Conservation (phyloP, 2,113 vertebrate species). For the Perccottus glenii region DNA sequence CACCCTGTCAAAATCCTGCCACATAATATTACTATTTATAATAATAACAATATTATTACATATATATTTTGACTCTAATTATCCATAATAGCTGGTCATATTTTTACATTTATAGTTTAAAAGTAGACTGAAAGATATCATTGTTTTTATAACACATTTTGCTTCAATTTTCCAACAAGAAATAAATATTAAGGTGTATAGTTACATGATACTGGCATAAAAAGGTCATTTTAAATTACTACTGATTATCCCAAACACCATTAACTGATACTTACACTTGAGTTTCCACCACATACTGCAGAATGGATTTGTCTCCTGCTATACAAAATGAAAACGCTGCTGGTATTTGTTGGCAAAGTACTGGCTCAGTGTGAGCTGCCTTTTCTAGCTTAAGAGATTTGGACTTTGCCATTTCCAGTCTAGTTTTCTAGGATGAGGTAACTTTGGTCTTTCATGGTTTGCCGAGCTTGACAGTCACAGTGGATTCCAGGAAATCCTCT, state of each 20-base stretch:
- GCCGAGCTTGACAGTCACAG: constrained; percentile 57
- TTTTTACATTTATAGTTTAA: too few relatives aligned
- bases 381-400: constrained; percentile 8
- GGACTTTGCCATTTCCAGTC: constrained; percentile 22
- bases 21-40: too few relatives aligned
- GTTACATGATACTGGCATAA: too few relatives aligned
- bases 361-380: constrained; percentile 11
- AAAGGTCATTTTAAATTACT: constrained; percentile 7
- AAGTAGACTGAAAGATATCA: too few relatives aligned
- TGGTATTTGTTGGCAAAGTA: constrained; percentile 26
- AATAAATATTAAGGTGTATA: too few relatives aligned
- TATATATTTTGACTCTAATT: too few relatives aligned
- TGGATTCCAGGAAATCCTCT: constrained; percentile 55
- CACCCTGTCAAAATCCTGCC: too few relatives aligned
- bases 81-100: too few relatives aligned
- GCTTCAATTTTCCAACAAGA: too few relatives aligned
- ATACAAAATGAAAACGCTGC: constrained; percentile 27
- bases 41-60: too few relatives aligned
- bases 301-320: constrained; percentile 36
- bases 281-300: constrained; percentile 17
- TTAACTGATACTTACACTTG: constrained; percentile 21
- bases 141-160: too few relatives aligned
- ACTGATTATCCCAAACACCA: constrained; percentile 14
- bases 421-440: constrained; percentile 44
- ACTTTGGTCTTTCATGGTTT: constrained; percentile 57